Evolutionary conservation across 2,888 invertebrate genomes (phyloP).

Genomic region (Leptinotarsa peninsularis): DNA sequence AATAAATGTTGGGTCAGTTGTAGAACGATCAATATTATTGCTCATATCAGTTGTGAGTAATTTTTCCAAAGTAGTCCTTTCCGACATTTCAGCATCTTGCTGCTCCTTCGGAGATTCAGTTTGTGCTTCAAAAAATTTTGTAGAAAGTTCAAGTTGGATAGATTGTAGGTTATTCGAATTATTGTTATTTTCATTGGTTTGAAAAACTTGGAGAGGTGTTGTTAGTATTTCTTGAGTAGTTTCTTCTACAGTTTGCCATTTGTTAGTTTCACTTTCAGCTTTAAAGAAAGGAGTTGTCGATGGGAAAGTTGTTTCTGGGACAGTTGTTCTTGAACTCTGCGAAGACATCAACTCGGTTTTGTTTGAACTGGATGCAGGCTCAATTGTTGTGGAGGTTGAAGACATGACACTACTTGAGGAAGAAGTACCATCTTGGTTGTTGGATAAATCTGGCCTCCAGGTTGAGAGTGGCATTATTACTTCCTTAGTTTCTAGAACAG

Average conservation of each 20-base stretch:
- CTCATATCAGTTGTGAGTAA: slow-evolving; percentile 31
- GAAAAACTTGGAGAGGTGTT: not conserved
- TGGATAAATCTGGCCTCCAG: slow-evolving; percentile 13
- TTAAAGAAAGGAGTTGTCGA: not conserved
- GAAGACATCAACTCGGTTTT: not conserved
- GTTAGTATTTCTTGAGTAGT: not conserved
- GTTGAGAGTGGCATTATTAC: slow-evolving; percentile 9
- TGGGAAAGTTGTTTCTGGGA: no score
- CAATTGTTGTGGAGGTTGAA: not conserved
- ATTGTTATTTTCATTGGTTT: no score
- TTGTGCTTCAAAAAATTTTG: not conserved
- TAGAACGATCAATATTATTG: slow-evolving; percentile 40
- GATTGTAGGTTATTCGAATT: not conserved
- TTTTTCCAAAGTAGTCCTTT: slow-evolving; percentile 39
- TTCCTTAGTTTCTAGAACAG: not conserved
- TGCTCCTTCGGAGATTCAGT: not conserved
- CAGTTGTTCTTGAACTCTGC: not conserved
- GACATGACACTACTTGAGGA: not conserved
- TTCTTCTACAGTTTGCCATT: not conserved
- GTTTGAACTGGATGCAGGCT: not conserved
- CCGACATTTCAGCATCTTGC: slow-evolving; percentile 30
- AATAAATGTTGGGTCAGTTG: slow-evolving; percentile 57
- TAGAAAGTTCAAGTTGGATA: not conserved
- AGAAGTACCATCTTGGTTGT: not conserved
- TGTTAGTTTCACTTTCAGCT: slow-evolving; percentile 4